Evolutionary conservation across 2,113 vertebrate genomes (phyloP).

Genomic region (Amphiprion ocellaris): DNA sequence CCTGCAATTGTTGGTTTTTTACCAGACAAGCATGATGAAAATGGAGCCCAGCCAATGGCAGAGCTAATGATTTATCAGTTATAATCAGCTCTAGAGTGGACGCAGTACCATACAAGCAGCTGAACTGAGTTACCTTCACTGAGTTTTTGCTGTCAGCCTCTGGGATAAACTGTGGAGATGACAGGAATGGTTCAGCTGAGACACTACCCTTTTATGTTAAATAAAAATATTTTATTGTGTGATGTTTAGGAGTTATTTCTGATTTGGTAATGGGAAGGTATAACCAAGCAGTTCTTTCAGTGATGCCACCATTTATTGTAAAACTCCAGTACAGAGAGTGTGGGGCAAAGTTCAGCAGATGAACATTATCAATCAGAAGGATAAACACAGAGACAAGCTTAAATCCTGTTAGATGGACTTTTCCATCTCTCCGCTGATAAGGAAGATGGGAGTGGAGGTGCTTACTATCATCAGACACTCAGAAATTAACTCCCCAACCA

Average conservation of each 20-base stretch:
- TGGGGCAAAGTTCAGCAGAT: constrained; percentile 70
- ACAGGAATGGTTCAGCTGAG: not conserved
- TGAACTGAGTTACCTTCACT: constrained; percentile 1
- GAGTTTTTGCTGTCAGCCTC: not conserved
- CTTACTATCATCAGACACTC: constrained; percentile 66
- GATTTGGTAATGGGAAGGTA: constrained; percentile 13
- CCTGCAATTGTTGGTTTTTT: not conserved
- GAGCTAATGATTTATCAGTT: constrained; percentile 9
- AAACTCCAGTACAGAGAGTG: constrained; percentile 41
- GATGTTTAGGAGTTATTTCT: constrained; percentile 14
- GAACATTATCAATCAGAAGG: constrained; percentile 65
- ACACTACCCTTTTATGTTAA: not conserved
- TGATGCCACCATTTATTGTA: constrained; percentile 37
- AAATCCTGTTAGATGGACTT: constrained; percentile 67
- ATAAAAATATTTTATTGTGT: constrained; percentile 28
- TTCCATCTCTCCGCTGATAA: constrained; percentile 71
- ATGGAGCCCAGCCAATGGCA: not conserved
- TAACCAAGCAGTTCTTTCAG: not conserved
- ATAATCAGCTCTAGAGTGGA: not conserved
- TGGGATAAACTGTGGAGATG: not conserved
- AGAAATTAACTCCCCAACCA: constrained; percentile 53
- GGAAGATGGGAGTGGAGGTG: constrained; percentile 59
- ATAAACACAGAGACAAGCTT: constrained; percentile 76
- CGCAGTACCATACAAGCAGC: not conserved
- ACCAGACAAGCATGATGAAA: not conserved